Conservation (phyloP, 2,113 vertebrate genomes). For the Pipa parva region DNA sequence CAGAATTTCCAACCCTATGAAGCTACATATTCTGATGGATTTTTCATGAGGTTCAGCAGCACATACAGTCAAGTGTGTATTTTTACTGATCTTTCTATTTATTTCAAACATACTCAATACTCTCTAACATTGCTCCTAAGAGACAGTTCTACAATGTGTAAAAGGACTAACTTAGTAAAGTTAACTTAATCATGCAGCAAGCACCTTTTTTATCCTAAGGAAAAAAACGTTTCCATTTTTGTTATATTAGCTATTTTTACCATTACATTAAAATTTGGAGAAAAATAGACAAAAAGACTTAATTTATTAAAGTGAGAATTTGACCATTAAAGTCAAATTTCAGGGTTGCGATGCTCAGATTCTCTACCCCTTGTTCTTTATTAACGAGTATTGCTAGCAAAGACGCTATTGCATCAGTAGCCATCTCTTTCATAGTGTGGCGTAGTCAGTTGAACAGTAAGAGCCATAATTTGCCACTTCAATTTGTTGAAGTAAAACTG, state of each 20-base stretch:
- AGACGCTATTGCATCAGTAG: no score
- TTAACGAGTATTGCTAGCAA: no score
- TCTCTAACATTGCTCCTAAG: background rate
- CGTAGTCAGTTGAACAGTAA: no score
- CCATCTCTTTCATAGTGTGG: no score
- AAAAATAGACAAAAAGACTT: background rate
- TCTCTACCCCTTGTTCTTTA: no score
- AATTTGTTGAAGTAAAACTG: no score
- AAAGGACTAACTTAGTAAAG: background rate
- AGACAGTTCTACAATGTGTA: background rate
- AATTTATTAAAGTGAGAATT: background rate
- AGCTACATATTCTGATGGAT: background rate
- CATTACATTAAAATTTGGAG: background rate
- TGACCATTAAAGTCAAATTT: no score
- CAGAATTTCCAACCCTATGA: background rate
- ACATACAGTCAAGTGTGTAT: background rate
- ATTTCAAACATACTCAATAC: background rate
- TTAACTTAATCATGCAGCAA: background rate
- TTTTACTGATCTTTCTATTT: background rate
- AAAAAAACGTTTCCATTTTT: no score
- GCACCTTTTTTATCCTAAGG: background rate
- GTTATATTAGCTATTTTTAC: no score
- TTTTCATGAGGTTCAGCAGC: background rate
- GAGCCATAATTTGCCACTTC: no score
- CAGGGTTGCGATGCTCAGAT: no score